phyloP scores from a whole-genome alignment of 2,113 vertebrate species.

The Syngnathus typhle region DNA sequence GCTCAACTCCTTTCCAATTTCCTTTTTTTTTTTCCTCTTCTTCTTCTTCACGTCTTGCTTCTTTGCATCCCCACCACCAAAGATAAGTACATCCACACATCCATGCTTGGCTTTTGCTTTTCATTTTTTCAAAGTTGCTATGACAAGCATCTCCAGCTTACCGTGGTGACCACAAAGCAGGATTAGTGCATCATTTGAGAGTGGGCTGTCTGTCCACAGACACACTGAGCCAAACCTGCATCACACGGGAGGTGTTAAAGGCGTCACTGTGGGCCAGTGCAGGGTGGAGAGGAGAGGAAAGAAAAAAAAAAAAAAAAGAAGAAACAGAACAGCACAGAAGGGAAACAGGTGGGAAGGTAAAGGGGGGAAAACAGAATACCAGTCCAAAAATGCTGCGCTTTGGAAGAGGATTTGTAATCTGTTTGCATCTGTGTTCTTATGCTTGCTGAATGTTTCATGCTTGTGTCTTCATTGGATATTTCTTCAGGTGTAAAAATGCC shows the following conservation, averaged over 20 bases:
- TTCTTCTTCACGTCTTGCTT: slow-evolving; percentile 32
- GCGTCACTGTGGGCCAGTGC: slow-evolving; percentile 77
- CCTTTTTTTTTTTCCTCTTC: slow-evolving; percentile 8
- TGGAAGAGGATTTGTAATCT: slow-evolving; percentile 48
- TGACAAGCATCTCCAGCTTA: slow-evolving; percentile 61
- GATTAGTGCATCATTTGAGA: slow-evolving; percentile 84
- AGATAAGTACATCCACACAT: slow-evolving; percentile 54
- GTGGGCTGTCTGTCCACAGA: slow-evolving; percentile 87
- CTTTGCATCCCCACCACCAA: slow-evolving; percentile 55
- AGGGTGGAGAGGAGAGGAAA: slow-evolving; percentile 25
- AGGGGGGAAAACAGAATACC: slow-evolving; percentile 57
- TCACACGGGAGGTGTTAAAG: slow-evolving; percentile 90
- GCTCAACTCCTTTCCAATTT: slow-evolving; percentile 56
- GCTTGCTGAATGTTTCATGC: slow-evolving; percentile 66
- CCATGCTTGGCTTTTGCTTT: slow-evolving; percentile 41
- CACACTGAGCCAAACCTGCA: slow-evolving; percentile 90
- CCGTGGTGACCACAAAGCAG: slow-evolving; percentile 71
- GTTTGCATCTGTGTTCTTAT: slow-evolving; percentile 67
- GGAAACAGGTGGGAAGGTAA: slow-evolving; percentile 42
- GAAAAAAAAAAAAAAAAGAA: slow-evolving; percentile 50
- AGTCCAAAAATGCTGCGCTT: slow-evolving; percentile 64
- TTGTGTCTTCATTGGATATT: slow-evolving; percentile 67
- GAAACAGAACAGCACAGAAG: slow-evolving; percentile 61
- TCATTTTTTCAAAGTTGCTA: slow-evolving; percentile 35
- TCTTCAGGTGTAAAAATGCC: slow-evolving; percentile 65